Base-by-base conservation (phyloP, 1,140 invertebrate species). In the Oryctes rhinoceros region DNA sequence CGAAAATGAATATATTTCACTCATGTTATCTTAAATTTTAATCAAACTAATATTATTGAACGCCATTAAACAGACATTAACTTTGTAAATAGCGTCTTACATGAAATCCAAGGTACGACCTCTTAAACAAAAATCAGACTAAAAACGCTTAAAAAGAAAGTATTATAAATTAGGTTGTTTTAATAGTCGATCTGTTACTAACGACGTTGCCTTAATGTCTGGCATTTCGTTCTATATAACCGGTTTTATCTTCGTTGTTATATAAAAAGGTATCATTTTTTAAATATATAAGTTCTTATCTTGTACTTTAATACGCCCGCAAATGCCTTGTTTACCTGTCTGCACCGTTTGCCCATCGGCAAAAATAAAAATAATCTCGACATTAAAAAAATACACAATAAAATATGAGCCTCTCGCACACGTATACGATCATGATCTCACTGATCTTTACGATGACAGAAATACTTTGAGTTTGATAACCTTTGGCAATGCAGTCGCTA, bases 181-280 rank as follows among this genome's bases (percentile, higher is more conserved):
- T 59, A 59, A 18, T 59, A 59, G 15, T 59, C 9, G 9, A 44
- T 44, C 39, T 44, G 39, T 44, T 44, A 44, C 53, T 18, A 59
- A 59, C 18, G n/a, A 4, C 53, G 53, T 59, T 59, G 53, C 53
- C 53, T 59, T 59, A 59, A 59, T 59, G 53, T 59, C 53, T 59
- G 18, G 53, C 15, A 59, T 18, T 18, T 18, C 15, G 15, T 59
- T 59, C 18, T 59, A 59, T 59, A 59, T 18, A 59, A 59, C 18
- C 53, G 5, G n/a, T 59, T 59, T 59, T 59, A 59, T 59, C 53
- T 59, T 6, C 53, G 53, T 59, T 59, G 6, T 59, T 59, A 59
- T 59, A 59, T 59, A 59, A 59, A 59, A 59, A 59, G 18, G 18
- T 59, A 59, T 18, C 15, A 18, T 59, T 6, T n/a, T 59, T 59